Base-by-base conservation (phyloP, 2,888 invertebrate genomes). In the Lepeophtheirus nordmannii region DNA sequence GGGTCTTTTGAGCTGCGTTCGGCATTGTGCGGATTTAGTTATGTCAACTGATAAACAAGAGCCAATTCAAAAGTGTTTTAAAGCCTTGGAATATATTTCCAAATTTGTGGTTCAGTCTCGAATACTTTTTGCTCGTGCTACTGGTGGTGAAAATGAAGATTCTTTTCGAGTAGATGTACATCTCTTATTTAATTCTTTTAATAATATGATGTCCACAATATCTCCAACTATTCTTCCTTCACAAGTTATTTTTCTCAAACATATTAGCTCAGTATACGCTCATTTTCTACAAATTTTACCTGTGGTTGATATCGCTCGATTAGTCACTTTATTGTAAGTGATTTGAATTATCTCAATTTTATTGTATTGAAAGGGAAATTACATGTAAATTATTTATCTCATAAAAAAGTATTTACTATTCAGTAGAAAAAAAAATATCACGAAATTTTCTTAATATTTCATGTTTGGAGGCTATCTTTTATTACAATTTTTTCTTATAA, bases 101-200 rank as follows among this genome's bases (percentile, higher is more conserved):
- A 87, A 92, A 69, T 82, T 94, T 71, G 87, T 93, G 1, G 91
- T 93, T 46, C 87, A 92, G 71, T 93, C 92, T 57, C 80, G 90
- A 9, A 75, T 87, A 53, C 74, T 91, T 53, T 91, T 90, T 77
- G 84, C 88, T 0, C 80, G 88, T 20, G 90, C 90, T 0, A 90
- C 89, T 0, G 88, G 87, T 10, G 89, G 89, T 0, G 86, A 89
- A 75, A 88, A 86, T 73, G 90, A 90, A 73, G 91, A 91, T 72
- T 86, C 86, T 72, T 92, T 92, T 74, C 79, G 85, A 11, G 75
- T 85, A 17, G 90, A 91, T 73, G 71, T 76, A n/a, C 71, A 73
- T 58, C 67, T 70, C 9, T 81, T 92, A 17, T 83, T 88, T 70
- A 67, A 69, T 17, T 85, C 89, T 0, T 78, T 92, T 58, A 86